Percentiles rank a stretch among this genome's conserved stretches.
Conservation (phyloP, 2,888 invertebrate genomes). For the Ophion slaviceki region DNA sequence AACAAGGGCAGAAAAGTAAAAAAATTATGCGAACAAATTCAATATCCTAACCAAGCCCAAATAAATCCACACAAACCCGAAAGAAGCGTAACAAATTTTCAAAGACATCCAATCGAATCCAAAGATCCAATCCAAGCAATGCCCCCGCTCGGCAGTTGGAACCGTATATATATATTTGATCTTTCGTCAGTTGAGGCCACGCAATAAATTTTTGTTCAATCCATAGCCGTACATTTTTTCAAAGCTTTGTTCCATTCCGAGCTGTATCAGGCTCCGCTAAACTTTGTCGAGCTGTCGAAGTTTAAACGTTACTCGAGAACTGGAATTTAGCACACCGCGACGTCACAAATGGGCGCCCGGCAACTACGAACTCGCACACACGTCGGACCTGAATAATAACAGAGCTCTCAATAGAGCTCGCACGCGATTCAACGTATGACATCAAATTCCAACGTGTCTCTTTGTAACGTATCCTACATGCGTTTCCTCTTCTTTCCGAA, state of each 20-base stretch:
- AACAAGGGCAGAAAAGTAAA: too few relatives aligned
- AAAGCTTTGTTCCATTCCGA: neutral
- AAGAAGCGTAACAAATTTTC: neutral
- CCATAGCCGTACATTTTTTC: too few relatives aligned
- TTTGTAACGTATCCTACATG: neutral
- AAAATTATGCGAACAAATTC: too few relatives aligned
- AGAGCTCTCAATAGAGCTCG: neutral
- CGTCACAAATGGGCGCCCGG: neutral
- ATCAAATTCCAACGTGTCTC: neutral
- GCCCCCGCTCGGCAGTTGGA: too few relatives aligned
- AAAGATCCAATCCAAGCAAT: too few relatives aligned
- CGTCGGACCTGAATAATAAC: conserved; percentile 5
- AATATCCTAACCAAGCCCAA: too few relatives aligned
- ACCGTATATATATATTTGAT: neutral
- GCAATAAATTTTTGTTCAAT: too few relatives aligned
- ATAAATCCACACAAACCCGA: too few relatives aligned
- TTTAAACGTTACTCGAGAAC: conserved; percentile 1
- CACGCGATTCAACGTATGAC: neutral
- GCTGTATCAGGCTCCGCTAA: neutral
- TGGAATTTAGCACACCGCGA: neutral
- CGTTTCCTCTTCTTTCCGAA: neutral
- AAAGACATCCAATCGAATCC: too few relatives aligned
- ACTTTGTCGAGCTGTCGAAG: conserved; percentile 1
- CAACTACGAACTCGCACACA: conserved; percentile 1
- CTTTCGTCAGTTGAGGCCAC: neutral